Evolutionary conservation across 2,888 invertebrate genomes (phyloP), one percentile per base, ranked within the genome.

Genomic region (Luperina nickerlii): DNA sequence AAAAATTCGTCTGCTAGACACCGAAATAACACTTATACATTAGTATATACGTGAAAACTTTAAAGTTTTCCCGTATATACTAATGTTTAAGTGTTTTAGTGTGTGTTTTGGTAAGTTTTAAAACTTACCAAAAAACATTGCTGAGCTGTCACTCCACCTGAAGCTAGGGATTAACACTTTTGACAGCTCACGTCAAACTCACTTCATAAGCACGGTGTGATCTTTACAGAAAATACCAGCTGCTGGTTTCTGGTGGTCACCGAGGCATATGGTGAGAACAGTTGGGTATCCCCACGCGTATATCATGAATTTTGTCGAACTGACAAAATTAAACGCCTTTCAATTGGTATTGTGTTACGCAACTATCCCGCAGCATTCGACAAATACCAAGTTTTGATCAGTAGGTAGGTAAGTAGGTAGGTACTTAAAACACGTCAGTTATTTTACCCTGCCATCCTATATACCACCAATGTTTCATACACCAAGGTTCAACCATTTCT

Each of bases 51-150:
- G 13, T n/a, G 60, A 7, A 60, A 60, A 5, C 13, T 60, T 15
- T 2, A n/a, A n/a, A n/a, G n/a, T n/a, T n/a, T n/a, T n/a, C n/a
- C n/a, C n/a, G n/a, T n/a, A n/a, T n/a, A n/a, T n/a, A n/a, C n/a
- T n/a, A n/a, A n/a, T n/a, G n/a, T n/a, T n/a, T n/a, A n/a, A n/a
- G n/a, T n/a, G n/a, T n/a, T n/a, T n/a, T n/a, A n/a, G n/a, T n/a
- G n/a, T n/a, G n/a, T n/a, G n/a, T n/a, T n/a, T n/a, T n/a, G n/a
- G n/a, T n/a, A n/a, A n/a, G n/a, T n/a, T n/a, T n/a, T n/a, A 15
- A 51, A 77, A 90, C 92, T 92, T 92, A 98, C 98, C 96, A 81
- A 94, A 93, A 98, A 98, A 98, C 98, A 98, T 51, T 51, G 1
- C 51, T 51, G 51, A 51, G 51, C 51, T 51, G 51, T 48, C 15